Conservation (phyloP, 2,113 vertebrate species). For the Progne subis region DNA sequence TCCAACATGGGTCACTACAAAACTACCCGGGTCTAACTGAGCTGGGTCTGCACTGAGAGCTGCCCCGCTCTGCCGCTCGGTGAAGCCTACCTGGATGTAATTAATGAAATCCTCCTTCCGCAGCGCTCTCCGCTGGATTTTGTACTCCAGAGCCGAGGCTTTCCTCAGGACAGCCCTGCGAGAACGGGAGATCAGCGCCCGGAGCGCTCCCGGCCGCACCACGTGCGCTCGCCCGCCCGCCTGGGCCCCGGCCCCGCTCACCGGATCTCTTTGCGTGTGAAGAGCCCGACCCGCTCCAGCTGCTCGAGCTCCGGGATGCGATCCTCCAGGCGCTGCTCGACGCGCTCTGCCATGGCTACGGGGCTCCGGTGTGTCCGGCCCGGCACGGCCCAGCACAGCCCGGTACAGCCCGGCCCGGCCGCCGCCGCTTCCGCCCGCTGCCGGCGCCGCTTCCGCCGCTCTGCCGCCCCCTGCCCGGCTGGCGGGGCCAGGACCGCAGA, state of each 20-base stretch:
- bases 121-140: constrained; percentile 84
- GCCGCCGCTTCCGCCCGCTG: neutral
- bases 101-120: constrained; percentile 90
- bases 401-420: neutral
- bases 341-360: constrained; percentile 84
- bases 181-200: neutral
- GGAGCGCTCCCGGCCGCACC: neutral
- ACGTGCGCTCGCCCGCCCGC: neutral
- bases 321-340: constrained; percentile 89
- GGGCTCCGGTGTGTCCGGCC: rapidly evolving
- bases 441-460: neutral
- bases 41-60: rapidly evolving
- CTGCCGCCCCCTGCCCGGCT: neutral
- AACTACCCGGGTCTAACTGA: rapidly evolving
- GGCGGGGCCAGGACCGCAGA: neutral
- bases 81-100: constrained; percentile 85
- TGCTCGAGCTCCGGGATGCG: constrained; percentile 89
- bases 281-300: constrained; percentile 90
- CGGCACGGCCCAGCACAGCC: neutral
- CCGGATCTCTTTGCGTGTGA: constrained; percentile 86
- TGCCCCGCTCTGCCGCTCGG: rapidly evolving
- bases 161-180: constrained; percentile 89
- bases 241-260: constrained; percentile 55
- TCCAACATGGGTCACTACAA: rapidly evolving
- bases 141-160: constrained; percentile 91